Percentiles rank a stretch among this genome's conserved stretches.
phyloP scores from a whole-genome alignment of 64 coral and sea anemone genomes.

The Platygyra sinensis region DNA sequence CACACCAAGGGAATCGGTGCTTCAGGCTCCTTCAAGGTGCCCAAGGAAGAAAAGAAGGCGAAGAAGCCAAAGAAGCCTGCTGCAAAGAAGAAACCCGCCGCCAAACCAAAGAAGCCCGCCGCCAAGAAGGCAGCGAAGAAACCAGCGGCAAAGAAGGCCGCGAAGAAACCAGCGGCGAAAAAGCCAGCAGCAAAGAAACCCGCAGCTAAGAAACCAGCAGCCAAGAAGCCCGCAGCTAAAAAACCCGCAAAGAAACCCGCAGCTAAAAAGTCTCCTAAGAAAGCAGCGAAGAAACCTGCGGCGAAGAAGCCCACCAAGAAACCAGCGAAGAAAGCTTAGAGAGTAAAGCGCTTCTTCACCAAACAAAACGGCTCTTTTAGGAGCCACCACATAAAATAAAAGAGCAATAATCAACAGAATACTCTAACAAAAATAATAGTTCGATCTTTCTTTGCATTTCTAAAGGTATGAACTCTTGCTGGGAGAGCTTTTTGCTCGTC shows the following conservation, averaged over 20 bases:
- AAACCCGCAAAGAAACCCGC: not conserved
- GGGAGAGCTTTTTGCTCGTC: too few species aligned
- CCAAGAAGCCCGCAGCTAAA: conserved; percentile 23
- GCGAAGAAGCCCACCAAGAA: not conserved
- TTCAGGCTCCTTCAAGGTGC: conserved; percentile 39
- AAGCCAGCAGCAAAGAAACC: not conserved
- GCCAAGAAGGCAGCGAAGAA: not conserved
- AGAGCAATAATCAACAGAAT: too few species aligned
- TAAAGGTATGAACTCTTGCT: too few species aligned
- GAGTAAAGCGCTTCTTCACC: too few species aligned
- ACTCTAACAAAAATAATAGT: too few species aligned
- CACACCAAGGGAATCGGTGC: conserved; percentile 44
- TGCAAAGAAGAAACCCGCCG: not conserved
- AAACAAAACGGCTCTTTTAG: too few species aligned
- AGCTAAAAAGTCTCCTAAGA: not conserved
- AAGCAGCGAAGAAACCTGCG: not conserved
- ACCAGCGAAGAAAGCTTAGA: too few species aligned
- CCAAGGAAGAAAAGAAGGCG: not conserved
- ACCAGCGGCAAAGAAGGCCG: conserved; percentile 2
- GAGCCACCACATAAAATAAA: too few species aligned
- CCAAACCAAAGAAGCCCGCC: not conserved
- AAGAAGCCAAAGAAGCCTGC: conserved; percentile 10
- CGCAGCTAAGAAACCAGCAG: not conserved
- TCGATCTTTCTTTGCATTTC: too few species aligned
- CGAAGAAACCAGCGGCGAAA: not conserved